Conservation (phyloP, 1,140 invertebrate genomes). For the Hydropsyche tenuis region DNA sequence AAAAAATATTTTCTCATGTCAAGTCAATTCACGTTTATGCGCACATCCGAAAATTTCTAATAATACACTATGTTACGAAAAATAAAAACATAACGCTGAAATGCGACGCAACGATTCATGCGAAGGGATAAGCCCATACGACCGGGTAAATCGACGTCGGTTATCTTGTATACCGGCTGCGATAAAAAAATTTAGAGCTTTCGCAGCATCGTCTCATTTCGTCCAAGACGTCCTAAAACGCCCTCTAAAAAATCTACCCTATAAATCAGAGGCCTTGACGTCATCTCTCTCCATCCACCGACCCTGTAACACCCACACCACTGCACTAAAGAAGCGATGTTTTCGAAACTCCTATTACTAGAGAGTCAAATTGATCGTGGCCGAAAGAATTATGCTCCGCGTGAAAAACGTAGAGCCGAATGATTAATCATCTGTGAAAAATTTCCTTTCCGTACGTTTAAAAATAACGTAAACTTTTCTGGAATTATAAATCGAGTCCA, state of each 20-base stretch:
- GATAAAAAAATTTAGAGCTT: constrained; percentile 21
- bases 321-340: neutral
- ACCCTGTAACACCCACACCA: neutral
- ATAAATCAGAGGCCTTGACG: constrained; percentile 31
- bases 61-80: too few relatives aligned
- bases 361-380: neutral
- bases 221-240: neutral
- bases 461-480: neutral
- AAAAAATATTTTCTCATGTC: too few relatives aligned
- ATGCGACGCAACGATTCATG: too few relatives aligned
- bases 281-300: neutral
- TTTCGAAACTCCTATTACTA: neutral
- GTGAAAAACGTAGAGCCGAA: too few relatives aligned
- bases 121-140: neutral
- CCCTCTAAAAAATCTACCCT: constrained; percentile 34
- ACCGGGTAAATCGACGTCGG: too few relatives aligned
- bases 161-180: too few relatives aligned
- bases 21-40: too few relatives aligned
- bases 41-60: too few relatives aligned
- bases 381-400: too few relatives aligned
- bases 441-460: neutral
- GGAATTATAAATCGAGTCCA: constrained; percentile 24
- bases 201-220: constrained; percentile 5
- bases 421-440: too few relatives aligned
- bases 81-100: too few relatives aligned